Conservation (phyloP, 2,888 invertebrate species). For the Molorchus minor region DNA sequence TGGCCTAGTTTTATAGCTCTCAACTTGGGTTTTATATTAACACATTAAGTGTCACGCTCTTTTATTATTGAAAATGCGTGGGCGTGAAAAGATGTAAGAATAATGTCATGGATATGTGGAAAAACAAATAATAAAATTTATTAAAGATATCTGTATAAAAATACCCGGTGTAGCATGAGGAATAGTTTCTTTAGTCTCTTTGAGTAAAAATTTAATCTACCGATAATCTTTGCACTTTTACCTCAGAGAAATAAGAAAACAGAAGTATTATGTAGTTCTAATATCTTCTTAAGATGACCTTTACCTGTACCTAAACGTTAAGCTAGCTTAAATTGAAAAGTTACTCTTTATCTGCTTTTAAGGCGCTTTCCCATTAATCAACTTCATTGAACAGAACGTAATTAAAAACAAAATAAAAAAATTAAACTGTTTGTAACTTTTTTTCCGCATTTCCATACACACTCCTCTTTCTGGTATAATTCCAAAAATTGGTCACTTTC, state of each 20-base stretch:
- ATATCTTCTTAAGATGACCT: no score
- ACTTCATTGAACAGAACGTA: no score
- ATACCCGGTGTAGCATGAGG: background rate
- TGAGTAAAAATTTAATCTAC: background rate
- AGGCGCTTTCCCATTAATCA: no score
- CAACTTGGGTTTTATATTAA: conserved; percentile 2
- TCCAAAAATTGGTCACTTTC: no score
- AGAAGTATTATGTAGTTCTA: background rate
- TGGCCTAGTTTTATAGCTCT: conserved; percentile 10
- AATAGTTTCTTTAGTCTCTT: background rate
- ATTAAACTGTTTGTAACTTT: no score
- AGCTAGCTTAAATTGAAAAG: no score
- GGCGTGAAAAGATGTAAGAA: background rate
- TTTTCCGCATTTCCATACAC: no score
- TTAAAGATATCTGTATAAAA: background rate
- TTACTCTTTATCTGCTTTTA: no score
- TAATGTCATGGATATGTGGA: background rate
- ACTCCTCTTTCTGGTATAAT: no score
- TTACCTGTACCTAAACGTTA: no score
- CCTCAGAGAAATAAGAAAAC: background rate
- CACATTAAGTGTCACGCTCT: background rate
- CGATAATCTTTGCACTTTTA: background rate
- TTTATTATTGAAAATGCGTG: background rate
- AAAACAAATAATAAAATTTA: background rate
- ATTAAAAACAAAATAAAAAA: no score